A percentile compares a stretch with the other conserved stretches of the same genome.
These are phyloP conservation scores for Apostichopus leukothele DNA, from an alignment of 53 echinoderm and acorn worm species.

Conservation along the genomic window DNA sequence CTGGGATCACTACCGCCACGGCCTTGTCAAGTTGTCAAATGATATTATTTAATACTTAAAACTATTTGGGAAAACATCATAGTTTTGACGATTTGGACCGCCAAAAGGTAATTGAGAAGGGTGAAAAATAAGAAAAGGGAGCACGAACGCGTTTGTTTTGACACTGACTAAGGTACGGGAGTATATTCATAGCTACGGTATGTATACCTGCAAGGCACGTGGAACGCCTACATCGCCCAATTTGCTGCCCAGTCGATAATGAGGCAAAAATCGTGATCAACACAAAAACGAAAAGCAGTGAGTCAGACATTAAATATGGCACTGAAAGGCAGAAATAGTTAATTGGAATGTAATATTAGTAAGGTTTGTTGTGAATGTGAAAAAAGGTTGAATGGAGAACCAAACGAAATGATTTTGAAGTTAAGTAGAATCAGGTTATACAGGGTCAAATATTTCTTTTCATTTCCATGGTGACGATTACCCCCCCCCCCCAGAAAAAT, in stretches of 20 bases:
- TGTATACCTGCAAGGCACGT: constrained; percentile 42
- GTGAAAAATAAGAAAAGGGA: constrained; percentile 32
- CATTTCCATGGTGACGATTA: no score
- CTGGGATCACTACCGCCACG: constrained; percentile 16
- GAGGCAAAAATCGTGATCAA: constrained; percentile 27
- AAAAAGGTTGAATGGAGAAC: not conserved
- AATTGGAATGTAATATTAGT: constrained; percentile 10
- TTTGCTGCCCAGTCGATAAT: constrained; percentile 37
- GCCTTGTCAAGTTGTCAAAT: constrained; percentile 43
- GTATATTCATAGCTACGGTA: constrained; percentile 42
- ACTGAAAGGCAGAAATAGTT: not conserved
- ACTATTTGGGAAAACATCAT: constrained; percentile 43
- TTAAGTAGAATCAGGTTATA: not conserved
- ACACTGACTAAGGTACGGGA: constrained; percentile 18
- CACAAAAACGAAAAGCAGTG: not conserved
- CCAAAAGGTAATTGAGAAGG: constrained; percentile 43
- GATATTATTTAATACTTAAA: constrained; percentile 46
- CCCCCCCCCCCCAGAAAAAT: not conserved
- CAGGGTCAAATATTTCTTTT: no score
- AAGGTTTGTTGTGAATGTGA: not conserved
- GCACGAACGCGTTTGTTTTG: constrained; percentile 36
- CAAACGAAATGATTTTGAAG: not conserved
- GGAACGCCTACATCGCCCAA: constrained; percentile 13
- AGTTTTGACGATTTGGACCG: constrained; percentile 36
- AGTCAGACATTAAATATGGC: constrained; percentile 7